A percentile compares a stretch with the other conserved stretches of the same genome.
phyloP scores from a whole-genome alignment of 2,113 vertebrate genomes.

The Bolborhynchus lineola region DNA sequence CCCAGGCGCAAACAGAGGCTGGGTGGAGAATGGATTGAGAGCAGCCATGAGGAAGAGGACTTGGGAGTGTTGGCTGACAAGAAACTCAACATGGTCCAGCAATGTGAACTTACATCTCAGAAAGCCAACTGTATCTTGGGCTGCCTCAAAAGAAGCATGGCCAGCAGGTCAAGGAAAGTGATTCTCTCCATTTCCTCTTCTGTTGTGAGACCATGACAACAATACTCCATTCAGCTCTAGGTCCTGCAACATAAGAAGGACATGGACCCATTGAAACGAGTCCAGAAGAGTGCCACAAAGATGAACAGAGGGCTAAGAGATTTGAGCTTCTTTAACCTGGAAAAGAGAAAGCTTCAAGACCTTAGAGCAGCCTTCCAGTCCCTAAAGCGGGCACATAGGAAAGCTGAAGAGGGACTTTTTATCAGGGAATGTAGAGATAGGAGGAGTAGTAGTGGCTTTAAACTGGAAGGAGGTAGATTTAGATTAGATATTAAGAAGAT shows the following conservation, averaged over 20 bases:
- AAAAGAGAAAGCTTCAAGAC: not conserved
- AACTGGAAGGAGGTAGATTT: not conserved
- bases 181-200: not conserved
- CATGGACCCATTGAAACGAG: accelerated
- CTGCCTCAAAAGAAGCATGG: not conserved
- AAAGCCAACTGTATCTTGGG: not conserved
- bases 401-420: not conserved
- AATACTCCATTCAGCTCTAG: not conserved
- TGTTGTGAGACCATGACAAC: not conserved
- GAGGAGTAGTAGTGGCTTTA: not conserved
- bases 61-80: not conserved
- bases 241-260: not conserved
- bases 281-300: not conserved
- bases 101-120: not conserved
- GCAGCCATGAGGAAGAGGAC: too few relatives aligned
- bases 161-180: not conserved
- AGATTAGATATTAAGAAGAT: not conserved
- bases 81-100: not conserved
- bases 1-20: not conserved
- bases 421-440: not conserved
- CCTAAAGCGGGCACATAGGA: not conserved
- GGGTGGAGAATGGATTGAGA: not conserved
- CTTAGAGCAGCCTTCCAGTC: not conserved
- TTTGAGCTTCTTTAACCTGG: not conserved
- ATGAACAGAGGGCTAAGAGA: not conserved